phyloP scores from a whole-genome alignment of 1,140 invertebrate species.

The Eulimnadia texana region DNA sequence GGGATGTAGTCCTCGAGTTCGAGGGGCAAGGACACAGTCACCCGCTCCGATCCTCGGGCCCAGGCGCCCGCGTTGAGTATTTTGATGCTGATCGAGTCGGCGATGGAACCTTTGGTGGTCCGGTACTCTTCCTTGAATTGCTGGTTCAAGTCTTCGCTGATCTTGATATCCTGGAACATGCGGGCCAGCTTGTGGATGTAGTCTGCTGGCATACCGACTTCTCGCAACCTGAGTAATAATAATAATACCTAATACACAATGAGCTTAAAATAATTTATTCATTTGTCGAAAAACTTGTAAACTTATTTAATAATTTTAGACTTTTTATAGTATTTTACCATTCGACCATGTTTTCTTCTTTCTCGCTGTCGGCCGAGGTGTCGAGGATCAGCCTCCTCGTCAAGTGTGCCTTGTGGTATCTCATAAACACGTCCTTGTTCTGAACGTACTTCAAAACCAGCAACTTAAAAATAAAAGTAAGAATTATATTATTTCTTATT shows the following conservation, averaged over 20 bases:
- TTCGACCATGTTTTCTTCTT: constrained; percentile 99
- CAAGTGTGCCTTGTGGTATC: constrained; percentile 96
- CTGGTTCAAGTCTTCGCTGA: constrained; percentile 94
- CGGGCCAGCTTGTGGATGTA: constrained; percentile 95
- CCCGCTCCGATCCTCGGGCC: constrained; percentile 82
- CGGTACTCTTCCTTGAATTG: constrained; percentile 65
- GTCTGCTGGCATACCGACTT: constrained; percentile 98
- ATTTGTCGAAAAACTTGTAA: no score
- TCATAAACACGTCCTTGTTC: constrained; percentile 99
- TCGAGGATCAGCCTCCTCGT: constrained; percentile 89
- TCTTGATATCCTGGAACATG: constrained; percentile 98
- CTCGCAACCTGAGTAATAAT: constrained; percentile 40
- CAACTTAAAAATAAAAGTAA: constrained; percentile 37
- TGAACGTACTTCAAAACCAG: constrained; percentile 97
- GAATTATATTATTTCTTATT: not conserved
- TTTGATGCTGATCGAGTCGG: constrained; percentile 43
- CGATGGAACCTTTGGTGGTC: constrained; percentile 32
- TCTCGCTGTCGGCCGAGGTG: constrained; percentile 94
- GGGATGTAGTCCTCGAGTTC: constrained; percentile 98
- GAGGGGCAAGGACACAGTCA: constrained; percentile 86
- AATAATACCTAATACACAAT: not conserved
- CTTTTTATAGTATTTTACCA: no score
- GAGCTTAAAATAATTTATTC: no score
- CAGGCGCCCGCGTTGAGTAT: constrained; percentile 98
- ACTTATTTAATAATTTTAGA: no score